Base-by-base conservation (phyloP, 1,140 invertebrate species). In the Pseudomyrmex sp. region DNA sequence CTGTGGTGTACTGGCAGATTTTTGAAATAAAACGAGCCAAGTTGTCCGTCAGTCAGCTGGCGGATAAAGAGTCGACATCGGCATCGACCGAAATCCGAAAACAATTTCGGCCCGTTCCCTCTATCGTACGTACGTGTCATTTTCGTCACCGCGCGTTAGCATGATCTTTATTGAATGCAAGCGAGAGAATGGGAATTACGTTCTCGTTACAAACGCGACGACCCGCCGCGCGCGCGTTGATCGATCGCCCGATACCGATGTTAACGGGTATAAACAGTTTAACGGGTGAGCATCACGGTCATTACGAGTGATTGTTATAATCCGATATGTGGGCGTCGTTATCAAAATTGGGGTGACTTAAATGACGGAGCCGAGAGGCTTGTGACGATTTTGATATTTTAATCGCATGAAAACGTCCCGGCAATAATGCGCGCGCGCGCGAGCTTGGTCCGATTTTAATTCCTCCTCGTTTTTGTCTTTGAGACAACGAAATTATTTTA, bases 271-370 rank as follows among this genome's bases (percentile, higher is more conserved):
- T 80, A 80, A 80, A 80, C 76, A 80, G 76, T 80, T 80, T 80
- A 80, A 80, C 76, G 76, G 66, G 76, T 80, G 76, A 80, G 66
- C 76, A 80, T 80, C 76, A 80, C 68, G 66, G 76, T 80, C 76
- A 80, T 80, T 80, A 80, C 76, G 76, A 80, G 76, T 80, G 76
- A 80, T 80, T 80, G 76, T 80, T 80, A 80, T 80, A 80, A 80
- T 80, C 66, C 76, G 76, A 80, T 80, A 80, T 80, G 66, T 44
- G 76, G 66, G 18, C 76, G 76, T 80, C 76, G 76, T 80, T 80
- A 80, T 80, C 76, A 80, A 80, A 80, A 80, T 80, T 80, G 76
- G 76, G 76, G 66, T 80, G 76, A 80, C 76, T 80, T 80, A 80
- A 80, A 80, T 80, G 76, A 80, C 76, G 76, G 54, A 59, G 26